Evolutionary conservation across 2,113 vertebrate species (phyloP).

Genomic region (Nerophis lumbriciformis): DNA sequence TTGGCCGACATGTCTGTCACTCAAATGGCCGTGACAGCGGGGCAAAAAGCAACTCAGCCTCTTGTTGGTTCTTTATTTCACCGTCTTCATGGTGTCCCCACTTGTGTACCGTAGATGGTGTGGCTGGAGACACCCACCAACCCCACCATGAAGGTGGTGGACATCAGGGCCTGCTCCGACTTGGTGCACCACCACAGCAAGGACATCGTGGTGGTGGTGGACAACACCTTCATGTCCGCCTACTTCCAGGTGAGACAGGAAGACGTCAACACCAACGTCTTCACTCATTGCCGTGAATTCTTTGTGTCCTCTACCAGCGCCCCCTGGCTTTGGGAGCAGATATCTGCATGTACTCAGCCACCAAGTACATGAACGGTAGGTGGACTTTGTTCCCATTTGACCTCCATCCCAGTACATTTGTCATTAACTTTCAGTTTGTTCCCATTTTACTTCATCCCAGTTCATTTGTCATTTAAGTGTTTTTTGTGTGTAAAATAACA

Average conservation of each 20-base stretch:
- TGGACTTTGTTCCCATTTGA: conserved; percentile 1
- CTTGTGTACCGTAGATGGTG: conserved; percentile 80
- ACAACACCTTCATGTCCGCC: conserved; percentile 94
- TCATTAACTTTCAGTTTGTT: background rate
- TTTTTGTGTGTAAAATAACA: too few species aligned
- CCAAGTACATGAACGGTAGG: conserved; percentile 97
- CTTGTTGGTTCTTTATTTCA: background rate
- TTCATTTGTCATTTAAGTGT: too few species aligned
- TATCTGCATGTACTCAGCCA: conserved; percentile 91
- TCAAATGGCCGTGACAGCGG: too few species aligned
- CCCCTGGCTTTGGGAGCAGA: conserved; percentile 90
- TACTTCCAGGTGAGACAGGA: conserved; percentile 85
- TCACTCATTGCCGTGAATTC: conserved; percentile 37
- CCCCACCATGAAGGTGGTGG: conserved; percentile 83
- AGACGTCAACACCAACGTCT: background rate
- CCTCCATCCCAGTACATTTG: too few species aligned
- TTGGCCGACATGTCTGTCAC: too few species aligned
- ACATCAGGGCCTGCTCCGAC: conserved; percentile 81
- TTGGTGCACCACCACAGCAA: conserved; percentile 67
- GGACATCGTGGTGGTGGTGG: conserved; percentile 83
- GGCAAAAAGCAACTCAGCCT: too few species aligned
- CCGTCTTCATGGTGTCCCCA: background rate
- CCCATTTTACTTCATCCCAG: background rate
- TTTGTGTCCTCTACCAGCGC: conserved; percentile 66
- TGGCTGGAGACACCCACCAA: conserved; percentile 94